phyloP scores from a whole-genome alignment of 2,113 vertebrate genomes.

The Mustela lutreola region DNA sequence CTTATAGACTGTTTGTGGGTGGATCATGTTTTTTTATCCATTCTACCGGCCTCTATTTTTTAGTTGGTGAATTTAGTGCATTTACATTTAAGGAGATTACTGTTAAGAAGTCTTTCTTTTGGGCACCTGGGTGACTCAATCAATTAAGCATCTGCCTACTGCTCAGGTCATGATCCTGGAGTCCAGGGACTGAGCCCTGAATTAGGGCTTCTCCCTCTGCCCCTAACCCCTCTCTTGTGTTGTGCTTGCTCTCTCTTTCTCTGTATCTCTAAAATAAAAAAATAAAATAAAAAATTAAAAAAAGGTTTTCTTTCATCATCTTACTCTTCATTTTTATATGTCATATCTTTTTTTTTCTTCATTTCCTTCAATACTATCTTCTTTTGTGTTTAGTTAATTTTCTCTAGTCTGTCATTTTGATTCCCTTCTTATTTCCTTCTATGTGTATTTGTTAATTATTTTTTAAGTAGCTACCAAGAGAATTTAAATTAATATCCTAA shows the following conservation, averaged over 20 bases:
- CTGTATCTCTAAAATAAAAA: too few species aligned
- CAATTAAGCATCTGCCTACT: too few species aligned
- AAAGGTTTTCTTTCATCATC: background rate
- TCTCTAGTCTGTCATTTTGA: background rate
- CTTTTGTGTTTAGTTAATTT: background rate
- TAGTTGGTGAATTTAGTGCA: background rate
- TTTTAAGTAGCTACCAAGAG: background rate
- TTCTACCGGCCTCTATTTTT: background rate
- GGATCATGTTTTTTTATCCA: background rate
- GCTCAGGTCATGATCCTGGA: too few species aligned
- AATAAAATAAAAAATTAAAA: too few species aligned
- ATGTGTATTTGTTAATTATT: background rate
- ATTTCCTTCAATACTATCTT: background rate
- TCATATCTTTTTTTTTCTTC: background rate
- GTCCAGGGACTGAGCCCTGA: too few species aligned
- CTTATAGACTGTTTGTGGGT: background rate
- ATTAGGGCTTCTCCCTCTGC: too few species aligned
- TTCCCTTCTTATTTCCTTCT: background rate
- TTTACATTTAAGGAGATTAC: slow-evolving; percentile 4
- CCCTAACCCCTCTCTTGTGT: too few species aligned
- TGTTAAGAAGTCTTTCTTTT: background rate
- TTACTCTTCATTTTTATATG: background rate
- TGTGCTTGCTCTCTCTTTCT: too few species aligned
- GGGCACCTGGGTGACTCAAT: too few species aligned
- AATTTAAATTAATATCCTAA: background rate